phyloP scores from a whole-genome alignment of 1,140 invertebrate species.

The Saccostrea glomerata region DNA sequence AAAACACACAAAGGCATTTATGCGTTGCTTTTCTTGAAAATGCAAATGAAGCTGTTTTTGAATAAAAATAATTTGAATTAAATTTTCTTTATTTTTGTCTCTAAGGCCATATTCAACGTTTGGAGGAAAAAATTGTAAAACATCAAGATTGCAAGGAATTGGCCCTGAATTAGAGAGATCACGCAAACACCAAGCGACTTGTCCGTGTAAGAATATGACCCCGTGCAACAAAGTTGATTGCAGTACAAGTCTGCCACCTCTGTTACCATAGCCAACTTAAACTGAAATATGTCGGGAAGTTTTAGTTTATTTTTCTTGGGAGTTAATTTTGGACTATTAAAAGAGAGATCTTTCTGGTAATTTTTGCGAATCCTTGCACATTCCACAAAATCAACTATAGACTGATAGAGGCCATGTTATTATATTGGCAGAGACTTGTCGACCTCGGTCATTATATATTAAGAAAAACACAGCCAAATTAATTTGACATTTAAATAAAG shows the following conservation, averaged over 20 bases:
- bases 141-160: not conserved
- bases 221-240: no score
- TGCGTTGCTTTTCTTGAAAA: not conserved
- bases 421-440: not conserved
- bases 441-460: not conserved
- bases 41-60: not conserved
- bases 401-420: not conserved
- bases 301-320: not conserved
- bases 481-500: no score
- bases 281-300: not conserved
- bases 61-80: not conserved
- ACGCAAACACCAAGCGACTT: no score
- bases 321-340: not conserved
- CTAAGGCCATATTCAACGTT: not conserved
- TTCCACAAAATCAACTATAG: not conserved
- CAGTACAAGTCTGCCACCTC: not conserved
- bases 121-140: not conserved
- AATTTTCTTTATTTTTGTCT: not conserved
- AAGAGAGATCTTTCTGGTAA: slow-evolving; percentile 14
- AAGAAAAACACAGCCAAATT: no score
- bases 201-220: no score
- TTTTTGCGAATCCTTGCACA: not conserved
- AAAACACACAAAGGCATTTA: not conserved
- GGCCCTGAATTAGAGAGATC: not conserved
- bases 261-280: not conserved